A percentile compares a stretch with the other conserved stretches of the same genome.
phyloP scores from a whole-genome alignment of 2,113 vertebrate species.

The Varanus komodoensis region DNA sequence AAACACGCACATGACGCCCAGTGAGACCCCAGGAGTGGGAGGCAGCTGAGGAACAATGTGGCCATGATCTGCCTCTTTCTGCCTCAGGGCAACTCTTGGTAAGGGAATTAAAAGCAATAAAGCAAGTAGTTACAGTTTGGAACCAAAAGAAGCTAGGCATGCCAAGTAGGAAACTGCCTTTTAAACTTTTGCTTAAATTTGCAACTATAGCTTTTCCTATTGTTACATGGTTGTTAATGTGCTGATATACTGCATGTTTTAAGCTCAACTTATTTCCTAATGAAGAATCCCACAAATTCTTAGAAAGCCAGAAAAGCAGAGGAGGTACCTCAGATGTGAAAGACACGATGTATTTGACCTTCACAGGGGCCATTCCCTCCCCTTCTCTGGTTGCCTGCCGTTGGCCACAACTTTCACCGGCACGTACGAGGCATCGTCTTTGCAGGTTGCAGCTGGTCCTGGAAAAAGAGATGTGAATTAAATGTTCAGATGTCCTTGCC shows the following conservation, averaged over 20 bases:
- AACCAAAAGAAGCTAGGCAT: neutral
- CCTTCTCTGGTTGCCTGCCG: too few relatives aligned
- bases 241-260: neutral
- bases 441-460: neutral
- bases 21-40: neutral
- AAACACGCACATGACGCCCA: neutral
- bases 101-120: neutral
- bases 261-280: neutral
- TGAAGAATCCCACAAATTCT: neutral
- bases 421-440: too few relatives aligned
- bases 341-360: neutral
- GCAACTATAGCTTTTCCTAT: neutral
- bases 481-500: too few relatives aligned
- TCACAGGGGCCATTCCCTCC: slow-evolving; percentile 18
- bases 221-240: neutral
- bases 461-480: neutral
- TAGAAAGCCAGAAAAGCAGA: neutral
- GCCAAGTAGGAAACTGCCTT: too few relatives aligned
- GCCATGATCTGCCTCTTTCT: neutral
- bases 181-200: neutral
- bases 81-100: neutral
- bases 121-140: neutral
- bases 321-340: slow-evolving; percentile 24
- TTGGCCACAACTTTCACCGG: neutral
- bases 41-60: neutral